Evolutionary conservation across 2,797 vertebrate species (phyloP), one percentile per base, ranked within the genome.

Genomic region (Microctenopoma lineatum): DNA sequence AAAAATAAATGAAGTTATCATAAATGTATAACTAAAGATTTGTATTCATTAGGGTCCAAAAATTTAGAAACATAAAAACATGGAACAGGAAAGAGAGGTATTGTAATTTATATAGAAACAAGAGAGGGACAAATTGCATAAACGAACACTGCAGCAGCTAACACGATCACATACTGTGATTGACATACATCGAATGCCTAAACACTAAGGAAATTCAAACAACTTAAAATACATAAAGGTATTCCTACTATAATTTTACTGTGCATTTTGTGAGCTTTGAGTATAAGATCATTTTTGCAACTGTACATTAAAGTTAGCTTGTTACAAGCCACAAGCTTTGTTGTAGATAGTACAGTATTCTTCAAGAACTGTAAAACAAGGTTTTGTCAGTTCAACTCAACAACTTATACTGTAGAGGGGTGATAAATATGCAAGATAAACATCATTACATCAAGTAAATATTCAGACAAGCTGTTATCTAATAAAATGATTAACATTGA

Each of bases 251-350:
- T 27, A 60, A n/a, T 51, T 14, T 41, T 15, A n/a, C 26, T 21
- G 6, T 21, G 45, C 32, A 39, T 38, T 6, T 9, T 47, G 2
- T 36, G 45, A 48, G 26, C 26, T 56, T 66, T 45, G 48, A 25
- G 54, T 50, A 8, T 14, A 36, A 45, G 26, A 45, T 44, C 15
- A 16, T 44, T 14, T 21, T 44, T 44, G 34, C 34, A 59, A 55
- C 32, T 53, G 45, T 21, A 52, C n/a, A 36, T 36, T 51, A n/a
- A 36, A 21, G 54, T 53, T 53, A 32, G 59, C 59, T 68, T 71
- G 66, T 67, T 55, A 47, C 51, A 70, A 75, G 45, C 36, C 50
- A 75, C 66, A 64, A 53, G 41, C 50, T 67, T 66, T 26, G 59
- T 0, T 61, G 16, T 50, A 36, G 34, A 69, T 51, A 55, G 51